Percentiles rank a stretch among this genome's conserved stretches.
phyloP scores from a whole-genome alignment of 2,797 vertebrate species.

The Gymnodraco acuticeps region DNA sequence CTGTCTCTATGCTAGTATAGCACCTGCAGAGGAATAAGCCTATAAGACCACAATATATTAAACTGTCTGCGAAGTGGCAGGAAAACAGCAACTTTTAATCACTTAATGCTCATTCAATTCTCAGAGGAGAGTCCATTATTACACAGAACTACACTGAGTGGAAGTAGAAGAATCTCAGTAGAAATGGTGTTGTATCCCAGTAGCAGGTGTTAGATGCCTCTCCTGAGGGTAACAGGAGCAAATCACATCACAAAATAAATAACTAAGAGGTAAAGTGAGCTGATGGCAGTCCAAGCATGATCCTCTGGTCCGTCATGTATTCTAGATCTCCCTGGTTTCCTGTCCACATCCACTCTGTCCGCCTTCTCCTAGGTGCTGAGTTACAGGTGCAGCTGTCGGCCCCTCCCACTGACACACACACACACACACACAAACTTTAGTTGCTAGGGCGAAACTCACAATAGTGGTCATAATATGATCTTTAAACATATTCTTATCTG shows the following conservation, averaged over 20 bases:
- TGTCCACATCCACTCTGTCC: conserved; percentile 7
- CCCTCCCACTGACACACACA: conserved; percentile 41
- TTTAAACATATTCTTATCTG: not conserved
- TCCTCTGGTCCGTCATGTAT: not conserved
- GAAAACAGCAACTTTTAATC: not conserved
- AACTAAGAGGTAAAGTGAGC: not conserved
- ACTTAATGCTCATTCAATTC: conserved; percentile 1
- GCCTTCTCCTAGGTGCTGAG: conserved; percentile 32
- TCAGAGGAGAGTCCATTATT: conserved; percentile 4
- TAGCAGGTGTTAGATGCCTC: not conserved
- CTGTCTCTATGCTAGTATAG: not conserved
- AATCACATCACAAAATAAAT: not conserved
- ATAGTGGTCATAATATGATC: not conserved
- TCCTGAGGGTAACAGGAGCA: not conserved
- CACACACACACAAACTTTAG: conserved; percentile 3
- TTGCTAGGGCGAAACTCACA: conserved; percentile 13
- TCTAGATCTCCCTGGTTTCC: not conserved
- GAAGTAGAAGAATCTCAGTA: not conserved
- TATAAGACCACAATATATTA: conserved; percentile 3
- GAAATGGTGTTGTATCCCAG: not conserved
- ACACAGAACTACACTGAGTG: not conserved
- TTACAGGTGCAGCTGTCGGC: conserved; percentile 51
- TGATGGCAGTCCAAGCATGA: not conserved
- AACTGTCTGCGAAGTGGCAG: not conserved
- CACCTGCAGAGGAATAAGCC: not conserved